A percentile compares a stretch with the other conserved stretches of the same genome.
Conservation (phyloP, 2,888 invertebrate genomes). For the Acleris emargana region DNA sequence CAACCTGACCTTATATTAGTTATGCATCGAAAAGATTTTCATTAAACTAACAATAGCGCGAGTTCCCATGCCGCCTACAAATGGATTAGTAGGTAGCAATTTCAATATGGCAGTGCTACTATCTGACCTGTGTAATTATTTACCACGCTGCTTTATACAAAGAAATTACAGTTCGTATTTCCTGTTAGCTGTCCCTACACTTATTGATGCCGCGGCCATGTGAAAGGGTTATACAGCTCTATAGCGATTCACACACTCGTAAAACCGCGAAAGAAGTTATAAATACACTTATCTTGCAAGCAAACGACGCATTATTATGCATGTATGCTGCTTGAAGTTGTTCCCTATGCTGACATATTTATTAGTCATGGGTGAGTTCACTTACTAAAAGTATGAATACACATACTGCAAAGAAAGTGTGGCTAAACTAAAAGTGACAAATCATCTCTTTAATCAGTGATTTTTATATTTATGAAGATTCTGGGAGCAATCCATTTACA, state of each 20-base stretch:
- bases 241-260: constrained; percentile 39
- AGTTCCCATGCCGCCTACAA: constrained; percentile 52
- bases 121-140: constrained; percentile 57
- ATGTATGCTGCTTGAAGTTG: no score
- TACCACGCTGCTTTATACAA: constrained; percentile 53
- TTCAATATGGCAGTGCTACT: constrained; percentile 43
- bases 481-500: no score
- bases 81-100: constrained; percentile 50
- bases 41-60: constrained; percentile 52
- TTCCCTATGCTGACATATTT: no score
- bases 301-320: constrained; percentile 21
- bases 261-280: constrained; percentile 40
- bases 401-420: constrained; percentile 48
- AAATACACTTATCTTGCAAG: constrained; percentile 30
- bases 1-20: constrained; percentile 40
- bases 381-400: not conserved
- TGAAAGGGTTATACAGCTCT: constrained; percentile 40
- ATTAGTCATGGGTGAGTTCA: no score
- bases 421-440: constrained; percentile 62
- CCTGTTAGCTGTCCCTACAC: constrained; percentile 50
- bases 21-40: constrained; percentile 51
- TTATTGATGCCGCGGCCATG: constrained; percentile 38
- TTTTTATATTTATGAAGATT: no score
- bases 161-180: constrained; percentile 62
- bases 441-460: constrained; percentile 65